Evolutionary conservation across 2,797 vertebrate species (phyloP).

Genomic region (Labroides dimidiatus): DNA sequence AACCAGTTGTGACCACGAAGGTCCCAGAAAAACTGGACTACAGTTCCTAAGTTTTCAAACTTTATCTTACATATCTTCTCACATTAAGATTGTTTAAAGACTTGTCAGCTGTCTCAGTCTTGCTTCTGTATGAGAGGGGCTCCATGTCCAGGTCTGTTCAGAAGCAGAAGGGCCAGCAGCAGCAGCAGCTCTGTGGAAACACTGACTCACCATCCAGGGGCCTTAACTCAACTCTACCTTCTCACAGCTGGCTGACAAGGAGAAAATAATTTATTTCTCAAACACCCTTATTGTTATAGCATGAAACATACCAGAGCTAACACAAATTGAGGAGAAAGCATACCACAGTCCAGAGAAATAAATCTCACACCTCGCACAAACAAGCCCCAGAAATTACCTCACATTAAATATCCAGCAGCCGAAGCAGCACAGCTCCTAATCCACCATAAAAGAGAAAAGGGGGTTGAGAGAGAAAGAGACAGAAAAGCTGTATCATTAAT

Average conservation of each 20-base stretch:
- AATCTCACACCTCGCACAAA: slow-evolving; percentile 61
- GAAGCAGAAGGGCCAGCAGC: slow-evolving; percentile 46
- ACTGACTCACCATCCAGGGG: slow-evolving; percentile 71
- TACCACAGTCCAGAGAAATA: slow-evolving; percentile 44
- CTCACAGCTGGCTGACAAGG: slow-evolving; percentile 66
- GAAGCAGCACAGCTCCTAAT: slow-evolving; percentile 24
- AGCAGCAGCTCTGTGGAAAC: slow-evolving; percentile 72
- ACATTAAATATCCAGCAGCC: slow-evolving; percentile 25
- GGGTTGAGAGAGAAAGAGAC: slow-evolving; percentile 14
- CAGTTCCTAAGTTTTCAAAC: slow-evolving; percentile 13
- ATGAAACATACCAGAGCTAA: slow-evolving; percentile 58
- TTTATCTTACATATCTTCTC: slow-evolving; percentile 11
- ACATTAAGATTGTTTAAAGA: slow-evolving; percentile 4
- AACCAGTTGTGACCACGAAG: too few species aligned
- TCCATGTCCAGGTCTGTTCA: slow-evolving; percentile 52
- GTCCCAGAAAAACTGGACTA: background rate
- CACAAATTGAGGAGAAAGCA: slow-evolving; percentile 52
- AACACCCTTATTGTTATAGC: slow-evolving; percentile 65
- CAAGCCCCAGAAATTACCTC: slow-evolving; percentile 39
- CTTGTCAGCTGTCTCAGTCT: slow-evolving; percentile 41
- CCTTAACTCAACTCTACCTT: slow-evolving; percentile 54
- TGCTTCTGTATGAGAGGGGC: slow-evolving; percentile 37
- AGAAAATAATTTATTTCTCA: slow-evolving; percentile 41
- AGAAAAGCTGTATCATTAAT: slow-evolving; percentile 45
- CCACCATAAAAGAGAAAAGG: slow-evolving; percentile 35